Conservation (phyloP, 2,888 invertebrate genomes). For the Euphydryas editha region DNA sequence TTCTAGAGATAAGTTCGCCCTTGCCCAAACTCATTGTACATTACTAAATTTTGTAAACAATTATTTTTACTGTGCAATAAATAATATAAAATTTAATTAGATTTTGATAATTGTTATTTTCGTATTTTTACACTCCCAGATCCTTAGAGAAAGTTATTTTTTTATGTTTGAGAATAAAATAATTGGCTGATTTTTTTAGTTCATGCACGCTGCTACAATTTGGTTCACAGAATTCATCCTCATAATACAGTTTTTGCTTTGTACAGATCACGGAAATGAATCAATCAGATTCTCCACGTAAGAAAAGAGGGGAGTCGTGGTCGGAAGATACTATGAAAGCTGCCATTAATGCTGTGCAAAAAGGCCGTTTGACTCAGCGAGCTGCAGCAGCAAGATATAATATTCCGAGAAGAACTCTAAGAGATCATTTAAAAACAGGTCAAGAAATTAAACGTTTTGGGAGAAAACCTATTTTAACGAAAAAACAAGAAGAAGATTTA, state of each 20-base stretch:
- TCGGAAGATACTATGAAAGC: conserved; percentile 43
- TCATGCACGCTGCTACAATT: no score
- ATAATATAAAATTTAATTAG: no score
- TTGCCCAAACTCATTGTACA: no score
- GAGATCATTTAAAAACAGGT: conserved; percentile 45
- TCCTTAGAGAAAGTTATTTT: no score
- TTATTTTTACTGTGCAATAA: no score
- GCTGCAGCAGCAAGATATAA: conserved; percentile 43
- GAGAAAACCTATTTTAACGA: not conserved
- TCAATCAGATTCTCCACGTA: conserved; percentile 1
- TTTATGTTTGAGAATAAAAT: no score
- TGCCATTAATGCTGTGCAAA: conserved; percentile 47
- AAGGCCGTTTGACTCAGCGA: conserved; percentile 43
- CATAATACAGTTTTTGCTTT: not conserved
- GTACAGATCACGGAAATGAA: not conserved
- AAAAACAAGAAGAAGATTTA: not conserved
- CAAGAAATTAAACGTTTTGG: conserved; percentile 7
- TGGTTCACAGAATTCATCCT: not conserved
- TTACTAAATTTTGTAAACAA: no score
- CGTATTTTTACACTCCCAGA: no score
- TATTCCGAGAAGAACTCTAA: conserved; percentile 48
- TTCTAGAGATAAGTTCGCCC: no score
- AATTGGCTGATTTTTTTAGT: no score
- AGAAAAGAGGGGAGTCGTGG: conserved; percentile 43
- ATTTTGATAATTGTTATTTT: no score